Base-by-base conservation (phyloP, 2,888 invertebrate genomes). In the Synanthedon tipuliformis region DNA sequence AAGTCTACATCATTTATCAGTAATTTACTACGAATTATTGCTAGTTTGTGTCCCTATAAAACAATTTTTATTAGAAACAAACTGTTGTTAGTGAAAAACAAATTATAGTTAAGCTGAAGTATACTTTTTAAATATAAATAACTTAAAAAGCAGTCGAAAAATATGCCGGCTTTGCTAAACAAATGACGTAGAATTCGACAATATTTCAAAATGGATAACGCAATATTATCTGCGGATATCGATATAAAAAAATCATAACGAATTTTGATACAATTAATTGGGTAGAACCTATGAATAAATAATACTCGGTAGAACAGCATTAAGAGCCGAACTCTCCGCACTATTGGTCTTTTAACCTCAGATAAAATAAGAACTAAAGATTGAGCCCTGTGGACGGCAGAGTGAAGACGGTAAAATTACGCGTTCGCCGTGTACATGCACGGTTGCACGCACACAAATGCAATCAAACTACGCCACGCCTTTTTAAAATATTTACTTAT, bases 311-410 rank as follows among this genome's bases (percentile, higher is more conserved):
- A n/a, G 69, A 70, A 73, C 69, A 70, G 73, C 76, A 75, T 76
- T 73, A 69, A 5, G 68, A 76, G 74, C 76, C 75, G 76, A 75
- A 74, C 74, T 79, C 74, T 79, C 71, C 72, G 75, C 74, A 69
- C 73, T 66, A 73, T 82, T 82, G 83, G 82, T 81, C 81, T 80
- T 80, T 74, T 23, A 23, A 23, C 23, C 23, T 23, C 23, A 23
- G 23, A 23, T 23, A 23, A 23, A 23, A 23, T 23, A 23, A 23
- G 5, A 23, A 23, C 23, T 23, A 23, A 23, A 23, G 23, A 18
- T 18, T 3, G 18, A 23, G 23, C 23, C 5, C 23, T 23, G 23
- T 23, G 23, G 23, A 23, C 23, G 23, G 23, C 23, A 23, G 23
- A 23, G 5, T 23, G 23, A 4, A 23, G 1, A 4, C 23, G 23